Percentiles rank a stretch among this genome's conserved stretches.
Evolutionary conservation across 2,888 invertebrate genomes (phyloP).

Genomic region (Calliphora vomitoria): DNA sequence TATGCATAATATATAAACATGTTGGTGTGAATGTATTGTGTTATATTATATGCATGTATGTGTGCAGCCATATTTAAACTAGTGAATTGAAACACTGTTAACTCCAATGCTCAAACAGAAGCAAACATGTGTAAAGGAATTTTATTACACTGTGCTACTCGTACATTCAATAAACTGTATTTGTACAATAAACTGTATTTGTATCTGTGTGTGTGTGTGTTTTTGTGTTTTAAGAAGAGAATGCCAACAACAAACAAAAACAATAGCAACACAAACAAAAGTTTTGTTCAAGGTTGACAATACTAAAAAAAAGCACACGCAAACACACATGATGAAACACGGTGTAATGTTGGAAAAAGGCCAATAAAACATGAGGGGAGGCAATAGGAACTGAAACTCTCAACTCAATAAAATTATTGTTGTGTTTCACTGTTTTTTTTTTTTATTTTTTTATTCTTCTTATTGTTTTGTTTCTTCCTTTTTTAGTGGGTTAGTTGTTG

Average conservation of each 20-base stretch:
- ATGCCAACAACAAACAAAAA: conserved; percentile 32
- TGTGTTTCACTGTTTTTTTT: conserved; percentile 21
- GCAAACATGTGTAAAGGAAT: conserved; percentile 34
- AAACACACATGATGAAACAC: conserved; percentile 38
- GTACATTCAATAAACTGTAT: neutral
- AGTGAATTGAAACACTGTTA: conserved; percentile 30
- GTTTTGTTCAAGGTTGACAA: conserved; percentile 70
- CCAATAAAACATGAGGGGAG: conserved; percentile 19
- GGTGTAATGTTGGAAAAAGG: conserved; percentile 25
- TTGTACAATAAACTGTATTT: too few relatives aligned
- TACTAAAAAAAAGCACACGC: conserved; percentile 47
- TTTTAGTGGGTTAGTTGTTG: conserved; percentile 31
- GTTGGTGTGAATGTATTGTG: neutral
- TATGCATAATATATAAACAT: neutral
- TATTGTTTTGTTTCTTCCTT: neutral
- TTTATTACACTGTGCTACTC: conserved; percentile 24
- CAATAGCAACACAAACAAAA: conserved; percentile 49
- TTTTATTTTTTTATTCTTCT: conserved; percentile 19
- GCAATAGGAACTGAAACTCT: conserved; percentile 10
- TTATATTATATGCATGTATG: neutral
- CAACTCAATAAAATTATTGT: conserved; percentile 36
- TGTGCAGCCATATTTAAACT: conserved; percentile 18
- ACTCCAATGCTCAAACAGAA: conserved; percentile 38
- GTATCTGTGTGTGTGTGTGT: conserved; percentile 20
- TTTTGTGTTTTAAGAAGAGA: conserved; percentile 9